phyloP scores from a whole-genome alignment of 2,797 vertebrate genomes.

The Coilia nasus region DNA sequence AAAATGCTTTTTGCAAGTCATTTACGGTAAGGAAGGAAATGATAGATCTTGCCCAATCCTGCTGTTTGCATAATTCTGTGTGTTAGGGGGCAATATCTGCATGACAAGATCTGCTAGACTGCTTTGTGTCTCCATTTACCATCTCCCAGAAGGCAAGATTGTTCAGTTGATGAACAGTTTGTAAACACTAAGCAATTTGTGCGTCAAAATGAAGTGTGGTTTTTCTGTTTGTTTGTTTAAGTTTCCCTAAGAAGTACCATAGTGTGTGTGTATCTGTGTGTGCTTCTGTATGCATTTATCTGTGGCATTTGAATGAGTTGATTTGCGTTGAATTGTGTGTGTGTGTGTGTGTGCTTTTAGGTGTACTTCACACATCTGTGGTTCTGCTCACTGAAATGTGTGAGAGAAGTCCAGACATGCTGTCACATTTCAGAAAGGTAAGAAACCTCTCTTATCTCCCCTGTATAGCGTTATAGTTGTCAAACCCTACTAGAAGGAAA shows the following conservation, averaged over 20 bases:
- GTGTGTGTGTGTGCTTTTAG: conserved; percentile 63
- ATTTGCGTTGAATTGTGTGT: not conserved
- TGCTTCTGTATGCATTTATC: not conserved
- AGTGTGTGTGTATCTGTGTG: too few relatives aligned
- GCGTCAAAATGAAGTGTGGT: not conserved
- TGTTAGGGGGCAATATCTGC: not conserved
- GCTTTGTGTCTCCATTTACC: not conserved
- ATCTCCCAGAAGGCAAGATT: not conserved
- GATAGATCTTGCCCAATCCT: not conserved
- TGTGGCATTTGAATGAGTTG: not conserved
- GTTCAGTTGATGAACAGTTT: not conserved
- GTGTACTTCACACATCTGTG: conserved; percentile 98
- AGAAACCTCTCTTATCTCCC: conserved; percentile 31
- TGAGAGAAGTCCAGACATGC: conserved; percentile 98
- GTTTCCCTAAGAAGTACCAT: not conserved
- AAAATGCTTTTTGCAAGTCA: not conserved
- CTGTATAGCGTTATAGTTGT: not conserved
- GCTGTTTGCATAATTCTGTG: not conserved
- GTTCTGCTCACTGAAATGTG: conserved; percentile 99
- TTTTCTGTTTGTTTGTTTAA: not conserved
- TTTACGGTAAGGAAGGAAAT: conserved; percentile 8
- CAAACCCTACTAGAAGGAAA: not conserved
- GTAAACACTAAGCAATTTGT: not conserved
- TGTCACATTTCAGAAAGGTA: conserved; percentile 99
- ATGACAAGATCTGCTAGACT: not conserved